Base-by-base conservation (phyloP, 2,888 invertebrate species). In the Glaucopsyche alexis region DNA sequence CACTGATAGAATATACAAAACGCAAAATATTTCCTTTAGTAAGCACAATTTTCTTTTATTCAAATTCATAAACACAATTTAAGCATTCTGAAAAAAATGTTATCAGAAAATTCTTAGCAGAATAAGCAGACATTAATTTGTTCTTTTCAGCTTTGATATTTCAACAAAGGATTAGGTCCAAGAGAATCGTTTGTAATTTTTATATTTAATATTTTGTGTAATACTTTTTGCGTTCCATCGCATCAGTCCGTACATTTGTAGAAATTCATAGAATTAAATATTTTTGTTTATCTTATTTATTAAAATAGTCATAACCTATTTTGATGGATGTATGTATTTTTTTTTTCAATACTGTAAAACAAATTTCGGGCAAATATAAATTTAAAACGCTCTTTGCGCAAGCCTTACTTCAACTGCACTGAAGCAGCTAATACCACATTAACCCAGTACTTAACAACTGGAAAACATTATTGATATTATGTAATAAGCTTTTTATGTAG, bases 121-220 rank as follows among this genome's bases (percentile, higher is more conserved):
- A 16, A 7, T 47, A 19, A 7, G 8, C 42, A 8, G 42, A 8
- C 29, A 29, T 29, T 42, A 42, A 5, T 47, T 67, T 67, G 13
- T 66, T 65, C 40, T 38, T 40, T 66, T 16, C 66, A 42, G 66
- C 66, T 42, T 66, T n/a, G 66, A n/a, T 42, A 42, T 66, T 40
- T 42, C 8, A 66, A 42, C 42, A 66, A 66, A 66, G 42, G 42
- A 42, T 42, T n/a, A 29, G 29, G 1, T 42, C n/a, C 38, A 40
- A 14, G 66, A 11, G 13, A 7, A 66, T 16, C 9, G 40, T 66
- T 66, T 42, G 42, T 9, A 19, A 42, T 66, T 42, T 66, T 66
- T 42, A 14, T 9, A 40, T 66, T 9, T n/a, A n/a, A 66, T 42
- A 66, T 66, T 66, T 66, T 11, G 16, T 55, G 11, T 9, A 19